Evolutionary conservation across 1,140 invertebrate species (phyloP).

Genomic region (Zophobas morio): DNA sequence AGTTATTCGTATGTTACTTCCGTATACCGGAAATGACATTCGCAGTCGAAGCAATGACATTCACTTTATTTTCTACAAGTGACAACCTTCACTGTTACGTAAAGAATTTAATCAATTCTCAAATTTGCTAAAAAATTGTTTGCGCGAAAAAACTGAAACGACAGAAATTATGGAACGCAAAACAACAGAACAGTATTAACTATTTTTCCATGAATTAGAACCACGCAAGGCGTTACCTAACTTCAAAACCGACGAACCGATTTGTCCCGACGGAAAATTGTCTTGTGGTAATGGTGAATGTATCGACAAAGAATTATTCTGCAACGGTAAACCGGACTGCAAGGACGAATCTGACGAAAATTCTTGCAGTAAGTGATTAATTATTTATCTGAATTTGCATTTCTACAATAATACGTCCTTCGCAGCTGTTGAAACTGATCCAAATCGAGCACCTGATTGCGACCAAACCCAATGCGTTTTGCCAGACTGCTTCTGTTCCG

Average conservation of each 20-base stretch:
- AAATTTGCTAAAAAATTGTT: too few relatives aligned
- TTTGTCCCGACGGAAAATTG: slow-evolving; percentile 89
- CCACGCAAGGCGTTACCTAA: slow-evolving; percentile 90
- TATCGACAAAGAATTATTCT: slow-evolving; percentile 92
- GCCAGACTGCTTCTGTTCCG: slow-evolving; percentile 95
- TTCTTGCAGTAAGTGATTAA: slow-evolving; percentile 87
- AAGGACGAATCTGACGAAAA: slow-evolving; percentile 96
- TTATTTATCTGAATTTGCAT: slow-evolving; percentile 35
- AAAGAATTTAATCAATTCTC: background rate
- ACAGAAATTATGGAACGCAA: slow-evolving; percentile 2
- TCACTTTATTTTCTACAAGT: background rate
- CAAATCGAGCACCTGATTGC: slow-evolving; percentile 91
- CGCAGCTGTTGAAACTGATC: slow-evolving; percentile 88
- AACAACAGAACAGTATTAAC: background rate
- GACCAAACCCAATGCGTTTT: slow-evolving; percentile 89
- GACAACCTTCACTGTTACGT: slow-evolving; percentile 29
- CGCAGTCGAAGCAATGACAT: slow-evolving; percentile 10
- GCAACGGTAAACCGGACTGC: slow-evolving; percentile 93
- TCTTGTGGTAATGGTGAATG: slow-evolving; percentile 92
- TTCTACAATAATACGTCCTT: slow-evolving; percentile 45
- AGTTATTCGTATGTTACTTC: slow-evolving; percentile 5
- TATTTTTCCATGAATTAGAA: slow-evolving; percentile 73
- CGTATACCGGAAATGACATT: slow-evolving; percentile 27
- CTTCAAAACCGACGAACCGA: slow-evolving; percentile 91
- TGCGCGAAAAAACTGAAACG: slow-evolving; percentile 6